Base-by-base conservation (phyloP, 2,113 vertebrate species). In the Columba livia region DNA sequence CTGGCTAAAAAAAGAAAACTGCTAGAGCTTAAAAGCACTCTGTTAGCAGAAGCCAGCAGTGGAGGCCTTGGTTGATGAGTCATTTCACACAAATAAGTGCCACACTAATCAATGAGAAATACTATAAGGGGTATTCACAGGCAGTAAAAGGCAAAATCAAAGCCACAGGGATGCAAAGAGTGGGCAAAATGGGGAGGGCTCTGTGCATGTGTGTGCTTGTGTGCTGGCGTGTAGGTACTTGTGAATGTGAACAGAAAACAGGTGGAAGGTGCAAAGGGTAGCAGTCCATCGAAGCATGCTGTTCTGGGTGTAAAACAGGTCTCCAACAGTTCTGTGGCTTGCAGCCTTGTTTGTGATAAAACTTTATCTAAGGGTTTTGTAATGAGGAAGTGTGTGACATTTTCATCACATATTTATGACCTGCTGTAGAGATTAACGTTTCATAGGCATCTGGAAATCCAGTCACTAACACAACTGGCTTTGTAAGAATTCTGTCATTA, bases 341-440 rank as follows among this genome's bases (percentile, higher is more conserved):
- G 53, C 32, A 90, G 42, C 28, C 31, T 93, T 95, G 26, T 73
- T 86, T 96, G 72, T 82, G 84, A 77, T 51, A 73, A 51, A 88
- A 93, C 31, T 60, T 97, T 90, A 90, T 88, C 60, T 93, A 87
- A 97, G 91, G 62, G 80, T 74, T 94, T 94, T 85, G 44, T 88
- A 94, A 96, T 69, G 80, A 95, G 83, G 80, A 97, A 85, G 38
- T 75, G 64, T 64, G 29, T 90, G 79, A 82, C 92, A 85, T 94
- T 94, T 96, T 84, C 93, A 88, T 97, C 95, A 93, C 58, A 77
- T 93, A 93, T 95, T 97, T 97, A 96, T 97, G 96, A 97, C 91
- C 81, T 12, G 42, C 58, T 90, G 69, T 90, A 94, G 84, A 83
- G 69, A 94, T 94, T 94, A 97, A 94, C 56, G 87, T 96, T 97